These are phyloP conservation scores for Oligia latruncula DNA, from an alignment of 2,888 invertebrate species.

Conservation along the genomic window DNA sequence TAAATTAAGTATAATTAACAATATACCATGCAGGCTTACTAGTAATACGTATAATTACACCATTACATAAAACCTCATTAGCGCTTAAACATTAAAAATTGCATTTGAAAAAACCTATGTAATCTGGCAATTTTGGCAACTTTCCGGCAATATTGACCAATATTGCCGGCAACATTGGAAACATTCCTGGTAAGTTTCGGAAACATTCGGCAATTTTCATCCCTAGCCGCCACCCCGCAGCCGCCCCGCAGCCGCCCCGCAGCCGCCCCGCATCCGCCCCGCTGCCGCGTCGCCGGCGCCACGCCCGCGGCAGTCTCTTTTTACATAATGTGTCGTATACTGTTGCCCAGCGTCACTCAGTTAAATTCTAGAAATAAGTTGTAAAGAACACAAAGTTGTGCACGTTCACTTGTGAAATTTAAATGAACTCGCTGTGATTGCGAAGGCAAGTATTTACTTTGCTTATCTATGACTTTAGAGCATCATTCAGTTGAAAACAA, in stretches of 20 bases:
- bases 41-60: too few relatives aligned
- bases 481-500: constrained; percentile 5
- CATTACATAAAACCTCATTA: too few relatives aligned
- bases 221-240: too few relatives aligned
- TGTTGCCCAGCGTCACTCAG: constrained; percentile 33
- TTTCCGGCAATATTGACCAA: too few relatives aligned
- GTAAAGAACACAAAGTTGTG: constrained; percentile 24
- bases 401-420: constrained; percentile 13
- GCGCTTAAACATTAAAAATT: too few relatives aligned
- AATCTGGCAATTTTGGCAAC: too few relatives aligned
- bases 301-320: constrained; percentile 20
- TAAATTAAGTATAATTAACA: too few relatives aligned
- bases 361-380: constrained; percentile 24
- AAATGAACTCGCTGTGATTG: constrained; percentile 13
- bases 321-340: constrained; percentile 4
- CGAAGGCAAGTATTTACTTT: constrained; percentile 4
- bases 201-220: too few relatives aligned
- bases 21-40: too few relatives aligned
- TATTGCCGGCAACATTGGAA: too few relatives aligned
- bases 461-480: neutral
- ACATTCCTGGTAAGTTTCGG: too few relatives aligned
- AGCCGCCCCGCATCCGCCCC: neutral
- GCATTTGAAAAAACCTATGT: too few relatives aligned
- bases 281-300: neutral
- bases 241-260: neutral